Conservation (phyloP, 2,888 invertebrate species). For the Synergus japonicus region DNA sequence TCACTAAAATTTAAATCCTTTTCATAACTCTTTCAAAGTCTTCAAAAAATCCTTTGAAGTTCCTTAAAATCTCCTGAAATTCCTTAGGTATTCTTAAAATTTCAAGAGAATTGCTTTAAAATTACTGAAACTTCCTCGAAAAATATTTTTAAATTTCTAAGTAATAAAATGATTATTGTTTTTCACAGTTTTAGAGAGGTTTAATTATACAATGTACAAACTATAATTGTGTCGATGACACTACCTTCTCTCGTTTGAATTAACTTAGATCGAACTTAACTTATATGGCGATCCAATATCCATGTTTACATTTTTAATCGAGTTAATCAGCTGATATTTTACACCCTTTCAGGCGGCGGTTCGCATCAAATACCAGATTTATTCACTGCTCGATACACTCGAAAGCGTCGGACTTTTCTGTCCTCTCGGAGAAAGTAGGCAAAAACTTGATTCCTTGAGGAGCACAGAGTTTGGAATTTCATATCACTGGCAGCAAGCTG, state of each 20-base stretch:
- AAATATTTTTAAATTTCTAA: too few species aligned
- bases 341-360: neutral
- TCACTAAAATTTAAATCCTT: too few species aligned
- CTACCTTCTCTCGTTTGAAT: neutral
- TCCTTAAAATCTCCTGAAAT: too few species aligned
- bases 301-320: constrained; percentile 10
- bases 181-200: neutral
- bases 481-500: neutral
- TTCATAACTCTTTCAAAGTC: too few species aligned
- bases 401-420: neutral
- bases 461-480: neutral
- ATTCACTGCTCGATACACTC: neutral
- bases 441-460: neutral
- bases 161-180: constrained; percentile 21
- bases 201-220: neutral
- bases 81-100: too few species aligned
- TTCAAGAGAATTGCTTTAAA: too few species aligned
- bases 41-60: too few species aligned
- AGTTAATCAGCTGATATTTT: neutral
- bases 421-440: neutral
- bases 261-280: neutral
- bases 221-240: constrained; percentile 18
- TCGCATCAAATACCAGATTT: neutral
- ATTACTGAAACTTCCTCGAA: too few species aligned
- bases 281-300: neutral